Percentiles rank a stretch among this genome's conserved stretches.
Evolutionary conservation across 2,113 vertebrate genomes (phyloP).

Genomic region (Castor canadensis): DNA sequence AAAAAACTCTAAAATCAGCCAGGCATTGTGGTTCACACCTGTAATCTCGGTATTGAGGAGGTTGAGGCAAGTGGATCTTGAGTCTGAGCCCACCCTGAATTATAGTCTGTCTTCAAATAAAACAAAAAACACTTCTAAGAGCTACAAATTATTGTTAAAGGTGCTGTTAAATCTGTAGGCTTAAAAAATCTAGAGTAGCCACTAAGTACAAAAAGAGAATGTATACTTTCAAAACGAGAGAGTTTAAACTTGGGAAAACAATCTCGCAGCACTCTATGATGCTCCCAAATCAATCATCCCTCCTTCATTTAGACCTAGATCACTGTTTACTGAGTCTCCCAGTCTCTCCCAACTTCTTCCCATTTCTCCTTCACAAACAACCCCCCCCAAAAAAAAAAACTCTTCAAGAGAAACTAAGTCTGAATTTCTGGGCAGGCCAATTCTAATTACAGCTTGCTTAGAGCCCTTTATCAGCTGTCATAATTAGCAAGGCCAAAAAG

Average conservation of each 20-base stretch:
- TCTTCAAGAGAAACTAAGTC: neutral
- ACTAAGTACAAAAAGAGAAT: neutral
- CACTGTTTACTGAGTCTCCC: no score
- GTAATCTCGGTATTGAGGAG: neutral
- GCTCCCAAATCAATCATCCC: neutral
- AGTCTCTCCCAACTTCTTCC: neutral
- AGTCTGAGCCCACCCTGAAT: no score
- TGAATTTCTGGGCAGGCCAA: neutral
- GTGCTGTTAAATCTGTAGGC: neutral
- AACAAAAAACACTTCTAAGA: no score
- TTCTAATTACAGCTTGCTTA: neutral
- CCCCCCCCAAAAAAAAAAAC: neutral
- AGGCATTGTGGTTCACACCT: no score
- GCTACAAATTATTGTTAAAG: no score
- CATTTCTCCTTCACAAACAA: neutral
- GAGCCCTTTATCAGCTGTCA: neutral
- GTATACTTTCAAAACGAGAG: neutral
- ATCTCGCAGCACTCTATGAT: neutral
- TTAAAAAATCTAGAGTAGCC: neutral
- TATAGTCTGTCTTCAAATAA: no score
- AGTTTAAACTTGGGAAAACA: neutral
- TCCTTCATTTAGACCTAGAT: neutral
- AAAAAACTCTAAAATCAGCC: no score
- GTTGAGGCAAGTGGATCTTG: neutral
- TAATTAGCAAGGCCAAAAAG: neutral